Evolutionary conservation across 2,113 vertebrate genomes (phyloP).

Genomic region (Odobenus rosmarus): DNA sequence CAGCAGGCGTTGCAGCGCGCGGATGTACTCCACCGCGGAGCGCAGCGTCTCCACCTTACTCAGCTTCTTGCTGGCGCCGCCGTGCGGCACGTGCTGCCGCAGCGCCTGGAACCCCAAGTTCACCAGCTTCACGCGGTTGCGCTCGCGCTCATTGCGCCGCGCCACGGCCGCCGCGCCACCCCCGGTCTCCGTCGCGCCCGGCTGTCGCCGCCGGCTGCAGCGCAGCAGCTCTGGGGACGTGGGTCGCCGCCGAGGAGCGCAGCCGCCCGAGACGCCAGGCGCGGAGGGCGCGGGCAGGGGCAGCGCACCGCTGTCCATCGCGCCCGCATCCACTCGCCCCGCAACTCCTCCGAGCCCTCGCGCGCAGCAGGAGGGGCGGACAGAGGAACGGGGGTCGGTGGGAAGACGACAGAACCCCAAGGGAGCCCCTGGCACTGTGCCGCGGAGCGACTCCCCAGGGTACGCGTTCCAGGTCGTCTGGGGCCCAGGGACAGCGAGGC

Average conservation of each 20-base stretch:
- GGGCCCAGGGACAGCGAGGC: neutral
- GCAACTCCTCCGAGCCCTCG: neutral
- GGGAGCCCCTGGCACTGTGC: neutral
- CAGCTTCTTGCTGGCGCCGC: slow-evolving; percentile 97
- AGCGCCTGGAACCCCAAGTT: slow-evolving; percentile 98
- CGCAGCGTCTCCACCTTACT: slow-evolving; percentile 98
- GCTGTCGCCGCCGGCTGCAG: slow-evolving; percentile 91
- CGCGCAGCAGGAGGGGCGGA: neutral
- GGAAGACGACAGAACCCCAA: neutral
- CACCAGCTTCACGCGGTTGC: slow-evolving; percentile 96
- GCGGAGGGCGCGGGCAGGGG: slow-evolving; percentile 44
- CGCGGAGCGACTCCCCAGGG: neutral
- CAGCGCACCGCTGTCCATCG: slow-evolving; percentile 54
- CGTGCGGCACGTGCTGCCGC: slow-evolving; percentile 96
- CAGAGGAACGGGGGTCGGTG: neutral
- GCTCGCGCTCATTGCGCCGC: slow-evolving; percentile 94
- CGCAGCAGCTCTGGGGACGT: slow-evolving; percentile 93
- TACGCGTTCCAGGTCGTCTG: neutral
- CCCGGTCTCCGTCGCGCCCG: slow-evolving; percentile 74
- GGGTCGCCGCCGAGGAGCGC: slow-evolving; percentile 88
- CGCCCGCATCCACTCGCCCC: slow-evolving; percentile 37
- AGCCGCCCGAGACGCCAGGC: slow-evolving; percentile 78
- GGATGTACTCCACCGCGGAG: slow-evolving; percentile 97
- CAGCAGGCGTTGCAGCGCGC: slow-evolving; percentile 94
- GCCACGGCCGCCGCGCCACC: slow-evolving; percentile 92